phyloP scores from a whole-genome alignment of 2,113 vertebrate species.

The rat (Rattus norvegicus) region DNA sequence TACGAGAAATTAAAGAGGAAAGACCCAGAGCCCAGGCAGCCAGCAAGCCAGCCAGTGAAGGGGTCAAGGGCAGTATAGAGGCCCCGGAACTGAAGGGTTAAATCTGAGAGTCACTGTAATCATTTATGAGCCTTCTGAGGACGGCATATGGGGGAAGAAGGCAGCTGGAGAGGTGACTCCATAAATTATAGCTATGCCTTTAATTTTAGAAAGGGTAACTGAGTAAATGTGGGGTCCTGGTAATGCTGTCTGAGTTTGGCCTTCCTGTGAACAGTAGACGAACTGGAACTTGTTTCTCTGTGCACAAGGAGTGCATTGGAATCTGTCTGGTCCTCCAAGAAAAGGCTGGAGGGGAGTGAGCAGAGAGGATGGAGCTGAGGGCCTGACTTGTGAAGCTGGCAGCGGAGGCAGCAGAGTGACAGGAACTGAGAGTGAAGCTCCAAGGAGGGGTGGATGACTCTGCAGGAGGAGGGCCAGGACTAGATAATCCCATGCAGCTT shows the following conservation, averaged over 20 bases:
- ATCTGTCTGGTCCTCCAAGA: background rate
- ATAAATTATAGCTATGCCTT: background rate
- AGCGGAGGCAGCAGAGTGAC: background rate
- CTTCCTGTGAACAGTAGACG: background rate
- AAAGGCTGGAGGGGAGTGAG: background rate
- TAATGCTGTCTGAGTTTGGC: background rate
- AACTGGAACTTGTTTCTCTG: background rate
- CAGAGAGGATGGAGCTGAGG: background rate
- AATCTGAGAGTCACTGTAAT: background rate
- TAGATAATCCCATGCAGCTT: background rate
- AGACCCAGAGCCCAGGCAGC: background rate
- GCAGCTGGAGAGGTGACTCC: background rate
- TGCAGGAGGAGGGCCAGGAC: background rate
- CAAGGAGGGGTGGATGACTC: background rate
- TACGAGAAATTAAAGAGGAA: constrained; percentile 3
- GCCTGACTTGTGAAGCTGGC: background rate
- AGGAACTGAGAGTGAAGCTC: background rate
- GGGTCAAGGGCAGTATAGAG: background rate
- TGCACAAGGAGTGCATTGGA: background rate
- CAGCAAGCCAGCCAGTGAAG: background rate
- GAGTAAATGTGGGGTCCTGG: background rate
- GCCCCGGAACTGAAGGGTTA: background rate
- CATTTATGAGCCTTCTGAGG: background rate
- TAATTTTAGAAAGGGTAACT: background rate
- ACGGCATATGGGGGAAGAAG: background rate